Evolutionary conservation across 2,888 invertebrate genomes (phyloP).

Genomic region (Corbicula japonica): DNA sequence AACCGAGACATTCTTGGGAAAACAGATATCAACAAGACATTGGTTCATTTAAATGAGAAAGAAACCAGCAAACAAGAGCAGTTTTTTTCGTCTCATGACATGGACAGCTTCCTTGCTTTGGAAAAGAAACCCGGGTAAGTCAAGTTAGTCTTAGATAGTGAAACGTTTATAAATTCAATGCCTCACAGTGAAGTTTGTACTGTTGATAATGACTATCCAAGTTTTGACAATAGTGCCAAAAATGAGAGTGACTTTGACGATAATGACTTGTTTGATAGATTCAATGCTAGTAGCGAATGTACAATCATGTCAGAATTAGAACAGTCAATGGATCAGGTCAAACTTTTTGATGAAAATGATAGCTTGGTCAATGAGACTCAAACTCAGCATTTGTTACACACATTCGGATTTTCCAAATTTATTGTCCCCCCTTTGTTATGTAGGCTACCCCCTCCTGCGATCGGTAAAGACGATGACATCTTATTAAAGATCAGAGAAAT

Average conservation of each 20-base stretch:
- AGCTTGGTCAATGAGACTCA: conserved; percentile 1
- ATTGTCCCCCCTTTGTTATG: conserved; percentile 40
- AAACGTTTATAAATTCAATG: not conserved
- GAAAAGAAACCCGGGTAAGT: conserved; percentile 36
- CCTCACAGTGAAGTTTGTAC: not conserved
- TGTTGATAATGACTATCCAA: not conserved
- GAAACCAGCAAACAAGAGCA: conserved; percentile 1
- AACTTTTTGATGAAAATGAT: not conserved
- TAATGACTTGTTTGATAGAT: not conserved
- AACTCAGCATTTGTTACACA: conserved; percentile 2
- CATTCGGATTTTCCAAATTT: conserved; percentile 38
- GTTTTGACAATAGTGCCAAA: not conserved
- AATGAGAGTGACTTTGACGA: not conserved
- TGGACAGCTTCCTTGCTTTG: conserved; percentile 33
- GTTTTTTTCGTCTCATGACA: conserved; percentile 40
- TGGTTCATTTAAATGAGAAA: conserved; percentile 9
- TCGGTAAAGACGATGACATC: conserved; percentile 58
- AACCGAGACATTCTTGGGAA: conserved; percentile 5
- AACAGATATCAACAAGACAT: conserved; percentile 4
- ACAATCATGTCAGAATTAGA: conserved; percentile 1
- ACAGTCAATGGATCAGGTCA: conserved; percentile 19
- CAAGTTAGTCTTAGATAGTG: not conserved
- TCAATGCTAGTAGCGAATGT: not conserved
- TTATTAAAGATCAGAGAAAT: conserved; percentile 40
- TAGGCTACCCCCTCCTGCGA: conserved; percentile 64